Conservation (phyloP, 2,797 vertebrate species). For the Spinibarbus caldwelli region DNA sequence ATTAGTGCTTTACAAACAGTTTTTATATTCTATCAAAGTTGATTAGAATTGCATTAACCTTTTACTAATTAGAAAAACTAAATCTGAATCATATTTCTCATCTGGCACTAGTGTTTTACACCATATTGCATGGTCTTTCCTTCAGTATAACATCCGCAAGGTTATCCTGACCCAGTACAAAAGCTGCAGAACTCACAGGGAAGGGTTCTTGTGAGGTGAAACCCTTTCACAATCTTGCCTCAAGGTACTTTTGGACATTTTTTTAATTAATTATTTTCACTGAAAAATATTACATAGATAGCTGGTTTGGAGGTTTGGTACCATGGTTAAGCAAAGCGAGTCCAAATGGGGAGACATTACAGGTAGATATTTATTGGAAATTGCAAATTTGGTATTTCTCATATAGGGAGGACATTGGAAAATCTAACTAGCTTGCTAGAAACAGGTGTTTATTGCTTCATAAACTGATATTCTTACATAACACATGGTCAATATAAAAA, state of each 20-base stretch:
- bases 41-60: not conserved
- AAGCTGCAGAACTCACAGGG: conserved; percentile 32
- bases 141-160: conserved; percentile 65
- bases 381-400: not conserved
- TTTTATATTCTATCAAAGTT: not conserved
- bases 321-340: not conserved
- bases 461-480: not conserved
- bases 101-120: conserved; percentile 60
- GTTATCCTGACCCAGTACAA: conserved; percentile 67
- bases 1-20: not conserved
- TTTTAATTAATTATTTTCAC: not conserved
- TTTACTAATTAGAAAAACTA: not conserved
- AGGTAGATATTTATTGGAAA: not conserved
- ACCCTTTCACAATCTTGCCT: conserved; percentile 54
- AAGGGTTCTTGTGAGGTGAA: conserved; percentile 40
- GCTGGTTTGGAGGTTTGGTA: not conserved
- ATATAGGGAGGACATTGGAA: not conserved
- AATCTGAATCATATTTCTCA: conserved; percentile 53
- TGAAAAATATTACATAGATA: not conserved
- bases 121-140: conserved; percentile 62
- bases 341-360: not conserved
- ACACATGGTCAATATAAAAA: not conserved
- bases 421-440: not conserved
- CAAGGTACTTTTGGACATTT: conserved; percentile 3
- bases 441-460: not conserved